phyloP scores from a whole-genome alignment of 2,797 vertebrate species.

The Enteromius treurensis region DNA sequence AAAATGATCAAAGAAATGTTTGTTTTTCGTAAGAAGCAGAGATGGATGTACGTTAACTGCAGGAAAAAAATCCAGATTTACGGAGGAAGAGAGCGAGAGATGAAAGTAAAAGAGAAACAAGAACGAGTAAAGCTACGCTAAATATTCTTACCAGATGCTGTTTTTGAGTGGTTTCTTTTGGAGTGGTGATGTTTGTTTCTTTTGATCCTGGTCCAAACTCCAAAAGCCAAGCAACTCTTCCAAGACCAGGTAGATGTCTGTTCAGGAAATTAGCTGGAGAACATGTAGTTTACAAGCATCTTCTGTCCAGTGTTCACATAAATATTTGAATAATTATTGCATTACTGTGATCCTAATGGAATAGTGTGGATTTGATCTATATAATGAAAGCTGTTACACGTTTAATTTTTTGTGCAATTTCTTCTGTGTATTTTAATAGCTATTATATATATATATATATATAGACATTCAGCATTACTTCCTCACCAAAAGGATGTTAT shows the following conservation, averaged over 20 bases:
- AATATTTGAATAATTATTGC: slow-evolving; percentile 6
- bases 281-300: slow-evolving; percentile 38
- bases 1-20: slow-evolving; percentile 69
- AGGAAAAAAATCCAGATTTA: slow-evolving; percentile 39
- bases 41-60: slow-evolving; percentile 32
- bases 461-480: background rate
- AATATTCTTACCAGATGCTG: slow-evolving; percentile 62
- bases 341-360: background rate
- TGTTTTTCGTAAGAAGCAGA: slow-evolving; percentile 18
- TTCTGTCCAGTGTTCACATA: slow-evolving; percentile 13
- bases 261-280: slow-evolving; percentile 43
- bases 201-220: slow-evolving; percentile 57
- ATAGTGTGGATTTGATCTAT: background rate
- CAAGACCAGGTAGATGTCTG: slow-evolving; percentile 53
- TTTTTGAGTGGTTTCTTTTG: slow-evolving; percentile 51
- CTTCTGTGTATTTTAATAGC: background rate
- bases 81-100: slow-evolving; percentile 2
- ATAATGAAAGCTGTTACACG: background rate
- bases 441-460: no score
- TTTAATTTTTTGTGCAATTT: background rate
- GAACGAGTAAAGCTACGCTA: slow-evolving; percentile 27
- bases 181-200: slow-evolving; percentile 56
- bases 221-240: slow-evolving; percentile 47
- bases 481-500: background rate
- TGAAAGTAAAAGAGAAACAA: slow-evolving; percentile 29